Percentiles rank a stretch among this genome's conserved stretches.
Conservation (phyloP, 2,888 invertebrate genomes). For the Orthonychiurus folsomi region DNA sequence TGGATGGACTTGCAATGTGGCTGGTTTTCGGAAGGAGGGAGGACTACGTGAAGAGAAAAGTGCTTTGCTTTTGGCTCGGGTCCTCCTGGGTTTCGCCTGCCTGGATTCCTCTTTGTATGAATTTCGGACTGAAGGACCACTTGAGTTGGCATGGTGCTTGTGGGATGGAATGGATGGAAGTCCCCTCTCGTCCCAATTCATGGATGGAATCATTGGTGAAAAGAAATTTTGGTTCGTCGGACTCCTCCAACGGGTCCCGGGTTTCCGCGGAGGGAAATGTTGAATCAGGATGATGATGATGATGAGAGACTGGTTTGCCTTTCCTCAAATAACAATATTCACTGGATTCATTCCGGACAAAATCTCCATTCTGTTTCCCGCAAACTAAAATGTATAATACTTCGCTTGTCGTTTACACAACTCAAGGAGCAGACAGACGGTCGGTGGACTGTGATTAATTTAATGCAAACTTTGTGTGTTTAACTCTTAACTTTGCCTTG, state of each 20-base stretch:
- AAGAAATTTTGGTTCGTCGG: slow-evolving; percentile 15
- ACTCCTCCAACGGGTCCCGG: neutral
- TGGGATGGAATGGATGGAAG: slow-evolving; percentile 15
- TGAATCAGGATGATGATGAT: neutral
- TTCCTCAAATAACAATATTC: neutral
- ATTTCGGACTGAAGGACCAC: slow-evolving; percentile 39
- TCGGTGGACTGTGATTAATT: neutral
- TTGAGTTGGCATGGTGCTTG: slow-evolving; percentile 40
- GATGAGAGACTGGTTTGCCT: neutral
- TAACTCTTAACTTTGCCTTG: too few relatives aligned
- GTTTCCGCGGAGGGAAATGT: neutral
- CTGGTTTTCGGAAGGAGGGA: neutral
- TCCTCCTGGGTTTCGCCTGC: too few relatives aligned
- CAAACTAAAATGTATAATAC: neutral
- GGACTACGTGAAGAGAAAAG: too few relatives aligned
- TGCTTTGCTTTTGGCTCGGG: too few relatives aligned
- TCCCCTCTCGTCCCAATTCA: neutral
- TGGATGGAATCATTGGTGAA: slow-evolving; percentile 7
- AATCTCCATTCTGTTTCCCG: neutral
- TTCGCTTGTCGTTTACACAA: neutral
- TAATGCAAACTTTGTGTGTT: neutral
- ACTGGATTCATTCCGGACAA: neutral
- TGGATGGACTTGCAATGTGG: neutral
- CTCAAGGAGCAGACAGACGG: neutral
- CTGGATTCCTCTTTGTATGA: slow-evolving; percentile 40